Conservation (phyloP, 1,140 invertebrate genomes). For the Lamellibrachia luymesi region DNA sequence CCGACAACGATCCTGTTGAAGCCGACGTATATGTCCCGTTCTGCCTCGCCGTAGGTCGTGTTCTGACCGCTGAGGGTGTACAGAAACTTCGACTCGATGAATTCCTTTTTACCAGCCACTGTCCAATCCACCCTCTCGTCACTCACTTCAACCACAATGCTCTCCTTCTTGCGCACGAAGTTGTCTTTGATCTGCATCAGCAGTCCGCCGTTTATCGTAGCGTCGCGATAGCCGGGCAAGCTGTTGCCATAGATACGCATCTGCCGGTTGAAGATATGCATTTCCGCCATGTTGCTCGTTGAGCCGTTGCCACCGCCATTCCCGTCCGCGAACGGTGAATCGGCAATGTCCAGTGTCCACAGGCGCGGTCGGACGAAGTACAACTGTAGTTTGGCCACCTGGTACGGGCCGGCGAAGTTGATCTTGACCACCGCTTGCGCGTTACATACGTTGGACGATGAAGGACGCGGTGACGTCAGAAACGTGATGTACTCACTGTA, state of each 20-base stretch:
- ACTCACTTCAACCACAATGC: conserved; percentile 33
- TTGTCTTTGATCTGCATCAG: conserved; percentile 42
- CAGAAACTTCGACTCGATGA: conserved; percentile 46
- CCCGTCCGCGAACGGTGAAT: conserved; percentile 47
- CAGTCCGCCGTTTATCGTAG: conserved; percentile 46
- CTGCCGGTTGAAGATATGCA: conserved; percentile 50
- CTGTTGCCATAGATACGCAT: conserved; percentile 50
- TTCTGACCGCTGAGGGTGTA: conserved; percentile 45
- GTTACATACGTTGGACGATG: conserved; percentile 33
- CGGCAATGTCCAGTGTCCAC: conserved; percentile 53
- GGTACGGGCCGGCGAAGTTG: conserved; percentile 42
- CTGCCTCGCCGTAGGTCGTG: conserved; percentile 34
- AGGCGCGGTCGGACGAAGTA: conserved; percentile 49
- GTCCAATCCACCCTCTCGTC: conserved; percentile 48
- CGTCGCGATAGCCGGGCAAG: conserved; percentile 47
- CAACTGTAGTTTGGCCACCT: conserved; percentile 40
- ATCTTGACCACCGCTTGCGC: conserved; percentile 50
- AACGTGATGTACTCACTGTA: conserved; percentile 52
- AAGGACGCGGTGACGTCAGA: conserved; percentile 36
- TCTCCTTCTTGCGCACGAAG: conserved; percentile 19
- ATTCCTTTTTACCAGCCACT: conserved; percentile 37
- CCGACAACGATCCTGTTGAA: conserved; percentile 53
- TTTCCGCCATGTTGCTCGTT: conserved; percentile 49
- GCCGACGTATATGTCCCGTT: conserved; percentile 41
- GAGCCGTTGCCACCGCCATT: conserved; percentile 47